Evolutionary conservation across 2,113 vertebrate species (phyloP), one percentile per base, ranked within the genome.

Genomic region (Garra rufa): DNA sequence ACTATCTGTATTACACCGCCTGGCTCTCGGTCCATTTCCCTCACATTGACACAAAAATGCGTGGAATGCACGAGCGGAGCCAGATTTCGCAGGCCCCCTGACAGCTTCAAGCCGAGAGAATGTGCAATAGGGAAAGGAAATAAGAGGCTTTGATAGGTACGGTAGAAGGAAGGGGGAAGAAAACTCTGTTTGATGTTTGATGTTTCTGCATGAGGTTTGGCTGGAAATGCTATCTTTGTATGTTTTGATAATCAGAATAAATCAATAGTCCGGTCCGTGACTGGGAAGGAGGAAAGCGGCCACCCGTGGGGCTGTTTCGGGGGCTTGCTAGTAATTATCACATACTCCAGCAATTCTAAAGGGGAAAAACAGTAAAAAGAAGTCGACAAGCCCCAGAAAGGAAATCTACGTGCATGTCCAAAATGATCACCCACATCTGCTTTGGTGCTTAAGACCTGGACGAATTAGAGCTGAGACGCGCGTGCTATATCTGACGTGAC

Each of bases 241-340:
- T 61, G 76, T 78, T 78, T 78, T 78, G 76, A 78, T 78, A 78
- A 61, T 78, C 76, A 61, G 76, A 78, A 78, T 78, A 61, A 92
- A 91, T 92, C 87, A 90, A 59, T n/a, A 28, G 82, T 10, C 69
- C 77, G 83, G 82, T 85, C 83, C 5, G 5, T 88, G 83, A 84
- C 85, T 87, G 82, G 86, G 80, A 75, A 57, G 6, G 5, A 44
- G 41, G 38, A 73, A 73, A 73, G 69, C 41, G n/a, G 10, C 69
- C 69, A 73, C 41, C 11, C 69, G 41, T 73, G 69, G 59, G 69
- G 38, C 41, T 43, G 5, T 73, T 73, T 73, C 28, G 38, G 79
- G 50, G 11, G 19, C 3, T 41, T 65, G 26, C 24, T 34, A 76
- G 82, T 74, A 76, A 90, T 85, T 83, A 85, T 70, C 70, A 85